These are phyloP conservation scores for Intellagama lesueurii DNA, from an alignment of 2,797 vertebrate species.

Conservation along the genomic window DNA sequence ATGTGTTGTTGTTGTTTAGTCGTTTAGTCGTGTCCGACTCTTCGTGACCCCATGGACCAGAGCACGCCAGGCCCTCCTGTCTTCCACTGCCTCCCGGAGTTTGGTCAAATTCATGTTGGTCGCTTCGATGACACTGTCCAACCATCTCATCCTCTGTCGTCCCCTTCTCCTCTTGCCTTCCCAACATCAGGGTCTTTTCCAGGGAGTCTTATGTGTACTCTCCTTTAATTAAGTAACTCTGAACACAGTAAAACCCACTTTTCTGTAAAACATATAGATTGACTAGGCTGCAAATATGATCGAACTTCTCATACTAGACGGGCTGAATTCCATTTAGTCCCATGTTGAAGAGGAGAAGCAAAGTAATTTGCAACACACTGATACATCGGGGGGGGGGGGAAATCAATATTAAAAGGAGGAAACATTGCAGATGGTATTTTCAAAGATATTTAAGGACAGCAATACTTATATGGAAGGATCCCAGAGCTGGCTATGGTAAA, in stretches of 20 bases:
- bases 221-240: no score
- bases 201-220: not conserved
- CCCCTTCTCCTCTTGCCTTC: no score
- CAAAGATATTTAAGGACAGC: not conserved
- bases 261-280: not conserved
- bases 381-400: not conserved
- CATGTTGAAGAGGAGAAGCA: not conserved
- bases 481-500: not conserved
- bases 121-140: no score
- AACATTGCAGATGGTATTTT: not conserved
- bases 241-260: not conserved
- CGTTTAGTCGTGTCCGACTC: no score
- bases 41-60: no score
- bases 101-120: no score
- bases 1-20: no score
- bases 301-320: not conserved
- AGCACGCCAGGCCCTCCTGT: no score
- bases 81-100: no score
- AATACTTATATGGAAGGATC: not conserved
- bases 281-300: not conserved
- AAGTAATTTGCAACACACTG: not conserved
- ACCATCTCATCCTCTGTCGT: no score
- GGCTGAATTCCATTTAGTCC: not conserved
- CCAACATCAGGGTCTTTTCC: no score
- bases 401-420: not conserved